These are phyloP conservation scores for Zaprionus nigranus DNA, from an alignment of 1,140 invertebrate genomes.

Conservation along the genomic window DNA sequence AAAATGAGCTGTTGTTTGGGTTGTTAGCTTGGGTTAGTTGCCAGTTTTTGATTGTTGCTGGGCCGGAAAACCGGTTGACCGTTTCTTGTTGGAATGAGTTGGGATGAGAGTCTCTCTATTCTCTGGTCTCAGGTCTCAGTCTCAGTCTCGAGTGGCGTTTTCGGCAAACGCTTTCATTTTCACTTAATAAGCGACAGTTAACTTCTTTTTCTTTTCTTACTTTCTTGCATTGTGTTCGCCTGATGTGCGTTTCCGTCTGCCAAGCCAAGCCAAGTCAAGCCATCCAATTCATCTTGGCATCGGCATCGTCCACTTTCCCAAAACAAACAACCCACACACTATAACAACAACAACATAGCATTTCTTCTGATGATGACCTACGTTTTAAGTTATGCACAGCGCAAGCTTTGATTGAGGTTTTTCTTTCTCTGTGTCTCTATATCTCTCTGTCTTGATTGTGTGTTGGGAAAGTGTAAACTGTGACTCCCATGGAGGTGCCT, in stretches of 20 bases:
- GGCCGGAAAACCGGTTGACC: slow-evolving; percentile 63
- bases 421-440: slow-evolving; percentile 50
- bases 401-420: slow-evolving; percentile 78
- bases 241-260: slow-evolving; percentile 81
- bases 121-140: too few species aligned
- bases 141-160: slow-evolving; percentile 36
- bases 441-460: slow-evolving; percentile 41
- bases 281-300: slow-evolving; percentile 67
- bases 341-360: slow-evolving; percentile 32
- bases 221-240: slow-evolving; percentile 52
- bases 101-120: slow-evolving; percentile 23
- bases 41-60: slow-evolving; percentile 7
- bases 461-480: slow-evolving; percentile 77
- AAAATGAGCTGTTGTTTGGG: slow-evolving; percentile 35
- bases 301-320: slow-evolving; percentile 59
- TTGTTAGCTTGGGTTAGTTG: slow-evolving; percentile 29
- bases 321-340: slow-evolving; percentile 73
- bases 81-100: slow-evolving; percentile 6
- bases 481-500: slow-evolving; percentile 63
- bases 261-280: slow-evolving; percentile 24
- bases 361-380: slow-evolving; percentile 66
- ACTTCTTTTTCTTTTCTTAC: slow-evolving; percentile 65
- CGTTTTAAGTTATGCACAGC: slow-evolving; percentile 74
- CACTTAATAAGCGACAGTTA: slow-evolving; percentile 82
- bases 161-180: slow-evolving; percentile 81